Base-by-base conservation (phyloP, 37 sponge, comb jelly and placozoan genomes). In the Halisarca cf. caerulea region DNA sequence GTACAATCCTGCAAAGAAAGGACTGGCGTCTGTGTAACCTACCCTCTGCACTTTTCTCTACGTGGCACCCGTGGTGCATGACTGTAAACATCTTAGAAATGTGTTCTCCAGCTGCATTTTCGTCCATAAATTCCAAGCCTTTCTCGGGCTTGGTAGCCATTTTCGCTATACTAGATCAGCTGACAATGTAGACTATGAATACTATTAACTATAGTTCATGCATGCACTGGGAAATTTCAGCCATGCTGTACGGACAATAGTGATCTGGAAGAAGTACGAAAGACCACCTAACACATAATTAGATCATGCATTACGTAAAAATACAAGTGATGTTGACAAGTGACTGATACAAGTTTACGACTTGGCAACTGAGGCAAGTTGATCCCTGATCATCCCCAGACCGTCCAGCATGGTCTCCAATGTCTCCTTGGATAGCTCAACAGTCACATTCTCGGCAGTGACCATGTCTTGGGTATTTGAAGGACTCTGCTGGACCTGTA, bases 401-500 rank as follows among this genome's bases (percentile, higher is more conserved):
- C 97, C 95, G 33, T 94, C 92, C 30, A 96, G 60, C 97, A 96
- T 96, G 34, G 97, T 94, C 61, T 96, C 94, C 59, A 96, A 79
- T 15, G 92, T 94, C 82, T 96, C 95, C 54, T 80, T 78, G 32
- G 88, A 87, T 64, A 96, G 87, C 64, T 96, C 97, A n/a, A 96
- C 84, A 79, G 87, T 96, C 54, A 95, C 69, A 61, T 60, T 82
- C 44, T 81, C 40, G 37, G 79, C 36, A 23, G 34, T 36, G 4
- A 89, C 81, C 78, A 94, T 83, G 59, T 71, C 66, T 8, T 74
- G 43, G 5, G 42, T 51, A 25, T 79, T 60, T 9, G 84, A 1
- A 25, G 86, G 80, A 27, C 55, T 54, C 14, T 93, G 85, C 47
- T 87, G 79, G 8, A 90, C 72, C 89, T 94, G 47, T 8, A 25